A percentile compares a stretch with the other conserved stretches of the same genome.
Conservation (phyloP, 2,888 invertebrate species). For the Anaspis maculata region DNA sequence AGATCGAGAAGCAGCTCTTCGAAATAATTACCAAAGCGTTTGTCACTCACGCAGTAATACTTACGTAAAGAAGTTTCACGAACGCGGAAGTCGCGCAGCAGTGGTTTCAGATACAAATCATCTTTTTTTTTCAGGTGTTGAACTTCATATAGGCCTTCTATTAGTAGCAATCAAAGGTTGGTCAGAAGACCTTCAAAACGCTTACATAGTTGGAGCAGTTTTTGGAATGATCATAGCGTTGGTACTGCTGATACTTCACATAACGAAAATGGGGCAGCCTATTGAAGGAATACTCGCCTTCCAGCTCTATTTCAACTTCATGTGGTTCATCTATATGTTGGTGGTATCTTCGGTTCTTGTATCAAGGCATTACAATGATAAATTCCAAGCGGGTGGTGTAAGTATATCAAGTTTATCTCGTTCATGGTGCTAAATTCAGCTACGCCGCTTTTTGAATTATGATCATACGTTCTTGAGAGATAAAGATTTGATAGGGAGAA, state of each 20-base stretch:
- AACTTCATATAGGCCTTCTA: too few relatives aligned
- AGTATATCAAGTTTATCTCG: slow-evolving; percentile 2
- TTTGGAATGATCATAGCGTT: slow-evolving; percentile 9
- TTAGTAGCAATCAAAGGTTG: slow-evolving; percentile 8
- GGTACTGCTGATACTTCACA: slow-evolving; percentile 9
- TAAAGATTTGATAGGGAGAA: too few relatives aligned
- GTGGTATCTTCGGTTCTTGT: slow-evolving; percentile 13
- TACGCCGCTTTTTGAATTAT: too few relatives aligned
- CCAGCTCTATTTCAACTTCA: slow-evolving; percentile 12
- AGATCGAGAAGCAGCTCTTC: too few relatives aligned
- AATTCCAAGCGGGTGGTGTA: slow-evolving; percentile 12
- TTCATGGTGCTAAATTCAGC: too few relatives aligned
- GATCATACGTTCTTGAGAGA: too few relatives aligned
- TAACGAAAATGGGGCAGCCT: slow-evolving; percentile 9
- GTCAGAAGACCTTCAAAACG: slow-evolving; percentile 6
- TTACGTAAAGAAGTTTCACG: too few relatives aligned
- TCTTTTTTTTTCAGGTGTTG: slow-evolving; percentile 12
- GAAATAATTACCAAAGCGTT: too few relatives aligned
- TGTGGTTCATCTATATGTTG: slow-evolving; percentile 15
- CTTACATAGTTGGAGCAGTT: slow-evolving; percentile 10
- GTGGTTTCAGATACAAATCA: too few relatives aligned
- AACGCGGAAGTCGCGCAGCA: too few relatives aligned
- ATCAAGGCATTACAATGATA: slow-evolving; percentile 5
- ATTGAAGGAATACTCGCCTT: slow-evolving; percentile 8
- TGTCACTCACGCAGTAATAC: too few relatives aligned